phyloP scores from a whole-genome alignment of 2,113 vertebrate species.

The Amphilophus citrinellus region DNA sequence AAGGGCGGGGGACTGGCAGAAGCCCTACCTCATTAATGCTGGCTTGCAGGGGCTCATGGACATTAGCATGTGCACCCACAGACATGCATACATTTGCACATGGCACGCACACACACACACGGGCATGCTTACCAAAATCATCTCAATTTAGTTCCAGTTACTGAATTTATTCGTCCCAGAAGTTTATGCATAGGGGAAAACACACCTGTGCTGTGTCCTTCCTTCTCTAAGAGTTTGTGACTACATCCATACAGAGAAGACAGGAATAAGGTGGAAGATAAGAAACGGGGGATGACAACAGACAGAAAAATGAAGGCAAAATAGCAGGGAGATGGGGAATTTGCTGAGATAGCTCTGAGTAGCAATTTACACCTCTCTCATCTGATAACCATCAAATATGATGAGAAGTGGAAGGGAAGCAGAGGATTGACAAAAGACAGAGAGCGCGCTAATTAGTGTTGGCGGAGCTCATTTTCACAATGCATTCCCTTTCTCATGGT shows the following conservation, averaged over 20 bases:
- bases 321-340: conserved; percentile 49
- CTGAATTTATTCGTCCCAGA: conserved; percentile 27
- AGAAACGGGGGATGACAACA: conserved; percentile 21
- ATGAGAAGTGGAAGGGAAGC: conserved; percentile 42
- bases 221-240: conserved; percentile 19
- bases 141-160: conserved; percentile 39
- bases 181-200: conserved; percentile 30
- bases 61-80: conserved; percentile 41
- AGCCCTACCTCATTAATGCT: conserved; percentile 58
- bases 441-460: conserved; percentile 56
- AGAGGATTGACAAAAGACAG: conserved; percentile 47
- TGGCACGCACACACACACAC: neutral
- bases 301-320: conserved; percentile 49
- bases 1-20: conserved; percentile 17
- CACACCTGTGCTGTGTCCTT: conserved; percentile 25
- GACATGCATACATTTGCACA: neutral
- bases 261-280: conserved; percentile 29
- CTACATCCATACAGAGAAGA: conserved; percentile 32
- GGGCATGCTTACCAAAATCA: neutral
- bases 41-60: conserved; percentile 14
- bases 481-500: neutral
- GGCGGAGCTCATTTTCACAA: conserved; percentile 35
- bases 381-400: conserved; percentile 67
- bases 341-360: conserved; percentile 58
- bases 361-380: conserved; percentile 75